A percentile compares a stretch with the other conserved stretches of the same genome.
Conservation (phyloP, 2,113 vertebrate species). For the Hydropotes inermis region DNA sequence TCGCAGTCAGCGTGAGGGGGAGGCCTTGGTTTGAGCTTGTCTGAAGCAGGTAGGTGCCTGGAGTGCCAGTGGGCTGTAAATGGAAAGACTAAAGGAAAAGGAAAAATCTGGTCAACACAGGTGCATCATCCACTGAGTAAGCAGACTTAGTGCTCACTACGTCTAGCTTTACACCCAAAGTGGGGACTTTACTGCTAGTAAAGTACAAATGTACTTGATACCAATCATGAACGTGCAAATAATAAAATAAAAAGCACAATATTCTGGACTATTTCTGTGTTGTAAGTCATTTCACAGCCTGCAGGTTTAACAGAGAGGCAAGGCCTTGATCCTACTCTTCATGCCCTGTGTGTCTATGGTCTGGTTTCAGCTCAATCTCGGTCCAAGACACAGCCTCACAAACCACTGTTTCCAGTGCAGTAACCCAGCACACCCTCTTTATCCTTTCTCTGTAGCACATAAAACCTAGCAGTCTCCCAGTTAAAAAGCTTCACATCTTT, state of each 20-base stretch:
- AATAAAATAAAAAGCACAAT: background rate
- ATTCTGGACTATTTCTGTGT: background rate
- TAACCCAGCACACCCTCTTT: background rate
- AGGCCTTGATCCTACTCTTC: background rate
- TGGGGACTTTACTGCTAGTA: background rate
- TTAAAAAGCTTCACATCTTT: background rate
- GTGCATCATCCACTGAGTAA: background rate
- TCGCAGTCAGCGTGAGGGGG: conserved; percentile 89
- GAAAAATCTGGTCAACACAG: background rate
- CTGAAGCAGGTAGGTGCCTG: conserved; percentile 96
- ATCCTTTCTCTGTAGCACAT: background rate
- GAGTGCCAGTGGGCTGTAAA: conserved; percentile 95
- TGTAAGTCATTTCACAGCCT: background rate
- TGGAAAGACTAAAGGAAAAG: conserved; percentile 91
- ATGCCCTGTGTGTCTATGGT: background rate
- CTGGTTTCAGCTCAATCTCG: background rate
- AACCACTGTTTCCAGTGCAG: background rate
- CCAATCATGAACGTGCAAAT: background rate
- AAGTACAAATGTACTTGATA: background rate
- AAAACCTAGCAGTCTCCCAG: background rate
- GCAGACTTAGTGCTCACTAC: background rate
- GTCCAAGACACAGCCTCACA: background rate
- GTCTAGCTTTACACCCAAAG: background rate
- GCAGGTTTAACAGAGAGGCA: background rate
- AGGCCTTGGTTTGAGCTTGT: conserved; percentile 93